Evolutionary conservation across 2,888 invertebrate species (phyloP).

Genomic region (Anodontia alba): DNA sequence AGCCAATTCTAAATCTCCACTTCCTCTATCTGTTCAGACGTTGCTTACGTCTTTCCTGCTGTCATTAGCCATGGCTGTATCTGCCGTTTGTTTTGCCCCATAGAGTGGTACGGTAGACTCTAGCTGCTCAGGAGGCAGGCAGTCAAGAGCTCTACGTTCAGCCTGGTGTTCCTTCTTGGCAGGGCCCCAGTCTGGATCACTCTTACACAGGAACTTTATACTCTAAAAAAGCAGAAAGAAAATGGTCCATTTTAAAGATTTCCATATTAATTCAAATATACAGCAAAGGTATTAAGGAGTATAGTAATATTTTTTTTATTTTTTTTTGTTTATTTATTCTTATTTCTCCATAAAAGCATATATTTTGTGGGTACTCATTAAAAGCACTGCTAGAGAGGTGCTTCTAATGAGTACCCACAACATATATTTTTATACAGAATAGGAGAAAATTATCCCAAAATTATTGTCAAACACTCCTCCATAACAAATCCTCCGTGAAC

Average conservation of each 20-base stretch:
- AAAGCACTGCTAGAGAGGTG: too few relatives aligned
- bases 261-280: too few relatives aligned
- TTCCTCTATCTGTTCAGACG: not conserved
- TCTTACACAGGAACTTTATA: constrained; percentile 74
- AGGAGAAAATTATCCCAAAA: too few relatives aligned
- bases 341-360: too few relatives aligned
- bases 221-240: constrained; percentile 67
- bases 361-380: too few relatives aligned
- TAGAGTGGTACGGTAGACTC: constrained; percentile 71
- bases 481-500: too few relatives aligned
- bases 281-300: too few relatives aligned
- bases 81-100: not conserved
- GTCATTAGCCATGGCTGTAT: not conserved
- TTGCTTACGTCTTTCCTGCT: constrained; percentile 2
- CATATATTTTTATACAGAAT: too few relatives aligned
- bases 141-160: constrained; percentile 52
- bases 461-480: too few relatives aligned
- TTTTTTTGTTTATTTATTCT: too few relatives aligned
- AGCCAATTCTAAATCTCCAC: too few relatives aligned
- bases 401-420: too few relatives aligned
- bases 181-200: constrained; percentile 83
- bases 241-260: not conserved
- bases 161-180: constrained; percentile 69
- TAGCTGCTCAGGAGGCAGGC: constrained; percentile 50
- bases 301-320: not conserved